Conservation (phyloP, 2,113 vertebrate genomes). For the Bambusicola thoracicus region DNA sequence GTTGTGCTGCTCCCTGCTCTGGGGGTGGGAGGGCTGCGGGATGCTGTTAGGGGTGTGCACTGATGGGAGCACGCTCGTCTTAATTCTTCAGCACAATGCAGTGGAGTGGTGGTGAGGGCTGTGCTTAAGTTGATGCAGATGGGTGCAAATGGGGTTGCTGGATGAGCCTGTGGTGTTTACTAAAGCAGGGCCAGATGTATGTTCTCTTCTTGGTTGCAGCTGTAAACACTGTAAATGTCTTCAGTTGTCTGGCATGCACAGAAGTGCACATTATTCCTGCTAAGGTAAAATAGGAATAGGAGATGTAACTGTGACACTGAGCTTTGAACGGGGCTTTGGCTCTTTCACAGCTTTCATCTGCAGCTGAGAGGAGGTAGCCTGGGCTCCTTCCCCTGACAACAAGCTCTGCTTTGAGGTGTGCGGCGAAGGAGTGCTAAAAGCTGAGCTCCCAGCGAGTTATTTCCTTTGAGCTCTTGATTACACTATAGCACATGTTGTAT, state of each 20-base stretch:
- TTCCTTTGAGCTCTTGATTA: constrained; percentile 51
- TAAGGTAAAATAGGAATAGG: neutral
- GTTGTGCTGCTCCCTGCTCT: neutral
- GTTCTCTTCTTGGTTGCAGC: neutral
- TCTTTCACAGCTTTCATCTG: neutral
- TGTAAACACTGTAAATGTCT: neutral
- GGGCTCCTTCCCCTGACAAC: neutral
- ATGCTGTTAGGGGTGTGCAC: neutral
- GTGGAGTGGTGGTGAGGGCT: neutral
- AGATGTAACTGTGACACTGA: neutral
- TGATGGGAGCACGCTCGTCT: accelerated
- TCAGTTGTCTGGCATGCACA: neutral
- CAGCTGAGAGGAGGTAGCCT: neutral
- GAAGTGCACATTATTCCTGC: neutral
- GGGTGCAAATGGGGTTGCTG: neutral
- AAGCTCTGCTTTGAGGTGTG: neutral
- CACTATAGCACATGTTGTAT: neutral
- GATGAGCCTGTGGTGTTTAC: neutral
- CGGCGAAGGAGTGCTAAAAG: neutral
- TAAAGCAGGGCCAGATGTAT: neutral
- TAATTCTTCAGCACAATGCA: neutral
- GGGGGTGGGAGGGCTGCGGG: neutral
- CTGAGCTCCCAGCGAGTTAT: neutral
- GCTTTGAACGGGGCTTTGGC: neutral
- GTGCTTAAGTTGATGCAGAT: neutral